Percentiles rank a stretch among this genome's conserved stretches.
Conservation (phyloP, 1,140 invertebrate species). For the Semibalanus balanoides region DNA sequence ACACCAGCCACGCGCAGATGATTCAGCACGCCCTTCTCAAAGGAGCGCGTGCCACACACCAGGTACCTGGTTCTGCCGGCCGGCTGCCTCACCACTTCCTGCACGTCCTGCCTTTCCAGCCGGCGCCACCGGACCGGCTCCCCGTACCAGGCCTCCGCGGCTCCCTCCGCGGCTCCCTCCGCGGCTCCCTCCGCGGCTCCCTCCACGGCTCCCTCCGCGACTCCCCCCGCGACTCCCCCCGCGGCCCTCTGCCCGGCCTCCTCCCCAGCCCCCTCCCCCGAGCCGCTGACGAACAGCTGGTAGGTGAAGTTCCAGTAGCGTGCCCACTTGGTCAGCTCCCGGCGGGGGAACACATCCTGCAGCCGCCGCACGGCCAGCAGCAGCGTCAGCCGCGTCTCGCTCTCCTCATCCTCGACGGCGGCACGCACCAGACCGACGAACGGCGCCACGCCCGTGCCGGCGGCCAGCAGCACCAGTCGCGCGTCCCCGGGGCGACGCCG, state of each 20-base stretch:
- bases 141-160: neutral
- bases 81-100: neutral
- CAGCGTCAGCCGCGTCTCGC: constrained; percentile 5
- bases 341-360: constrained; percentile 3
- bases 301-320: constrained; percentile 6
- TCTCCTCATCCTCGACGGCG: neutral
- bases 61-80: neutral
- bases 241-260: no score
- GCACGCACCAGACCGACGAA: neutral
- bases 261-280: neutral
- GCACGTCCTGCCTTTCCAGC: neutral
- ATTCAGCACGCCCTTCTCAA: neutral
- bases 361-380: constrained; percentile 1
- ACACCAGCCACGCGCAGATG: neutral
- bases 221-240: no score
- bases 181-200: no score
- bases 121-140: neutral
- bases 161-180: no score
- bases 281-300: constrained; percentile 6
- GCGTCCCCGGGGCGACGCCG: neutral
- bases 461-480: neutral
- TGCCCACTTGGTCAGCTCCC: neutral
- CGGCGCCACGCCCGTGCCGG: constrained; percentile 7
- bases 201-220: no score
- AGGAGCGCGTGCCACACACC: neutral